Evolutionary conservation across 92 coral and sea anemone species (phyloP).

Genomic region (Blastomussa wellsi): DNA sequence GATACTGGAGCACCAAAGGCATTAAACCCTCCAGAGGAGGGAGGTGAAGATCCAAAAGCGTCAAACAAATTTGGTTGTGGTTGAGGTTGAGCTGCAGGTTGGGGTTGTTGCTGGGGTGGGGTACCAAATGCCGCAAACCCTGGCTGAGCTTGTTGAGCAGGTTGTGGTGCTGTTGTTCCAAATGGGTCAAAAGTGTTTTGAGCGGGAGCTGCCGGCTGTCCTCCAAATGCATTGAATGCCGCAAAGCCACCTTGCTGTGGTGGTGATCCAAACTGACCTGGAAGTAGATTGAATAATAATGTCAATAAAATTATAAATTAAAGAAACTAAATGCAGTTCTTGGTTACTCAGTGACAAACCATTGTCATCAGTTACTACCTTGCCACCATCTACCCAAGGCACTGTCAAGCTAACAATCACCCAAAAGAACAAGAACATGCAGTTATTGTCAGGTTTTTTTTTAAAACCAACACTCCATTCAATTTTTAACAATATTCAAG

Average conservation of each 20-base stretch:
- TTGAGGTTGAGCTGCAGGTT: conserved; percentile 51
- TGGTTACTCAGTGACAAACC: no score
- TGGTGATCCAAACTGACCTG: conserved; percentile 48
- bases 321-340: no score
- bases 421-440: no score
- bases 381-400: no score
- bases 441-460: no score
- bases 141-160: conserved; percentile 73
- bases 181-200: conserved; percentile 30
- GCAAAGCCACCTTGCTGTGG: conserved; percentile 67
- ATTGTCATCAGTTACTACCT: no score
- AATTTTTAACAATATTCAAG: background rate
- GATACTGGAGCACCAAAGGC: conserved; percentile 81
- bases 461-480: no score
- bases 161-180: conserved; percentile 52
- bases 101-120: conserved; percentile 58
- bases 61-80: conserved; percentile 71
- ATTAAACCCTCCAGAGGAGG: conserved; percentile 65
- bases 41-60: conserved; percentile 73
- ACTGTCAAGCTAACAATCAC: no score
- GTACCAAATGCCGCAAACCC: conserved; percentile 92
- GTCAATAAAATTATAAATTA: no score
- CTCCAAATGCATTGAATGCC: conserved; percentile 74
- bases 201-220: conserved; percentile 51
- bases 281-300: no score